Conservation (phyloP, 64 coral and sea anemone species). For the Dendronephthya gigantea region DNA sequence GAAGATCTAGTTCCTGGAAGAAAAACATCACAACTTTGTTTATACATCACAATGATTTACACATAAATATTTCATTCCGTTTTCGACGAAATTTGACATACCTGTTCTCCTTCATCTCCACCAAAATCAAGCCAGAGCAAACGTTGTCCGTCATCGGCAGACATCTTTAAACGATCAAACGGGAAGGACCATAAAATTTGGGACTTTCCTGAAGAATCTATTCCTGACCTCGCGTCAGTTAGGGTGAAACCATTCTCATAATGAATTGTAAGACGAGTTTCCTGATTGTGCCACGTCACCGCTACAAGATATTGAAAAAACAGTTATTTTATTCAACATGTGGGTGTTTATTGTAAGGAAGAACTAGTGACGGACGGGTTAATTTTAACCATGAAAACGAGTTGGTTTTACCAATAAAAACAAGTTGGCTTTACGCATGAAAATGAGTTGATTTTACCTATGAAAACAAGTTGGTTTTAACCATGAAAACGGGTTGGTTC, state of each 20-base stretch:
- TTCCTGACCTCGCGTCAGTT: conserved; percentile 60
- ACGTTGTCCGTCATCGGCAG: conserved; percentile 94
- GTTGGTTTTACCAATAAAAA: too few species aligned
- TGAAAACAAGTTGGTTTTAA: too few species aligned
- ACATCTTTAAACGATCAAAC: conserved; percentile 94
- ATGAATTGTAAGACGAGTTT: conserved; percentile 81
- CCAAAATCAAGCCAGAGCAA: conserved; percentile 91
- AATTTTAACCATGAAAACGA: too few species aligned
- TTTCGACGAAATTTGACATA: too few species aligned
- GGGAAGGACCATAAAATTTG: conserved; percentile 83
- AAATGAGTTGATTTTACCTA: too few species aligned
- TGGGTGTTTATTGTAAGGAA: too few species aligned
- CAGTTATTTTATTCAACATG: too few species aligned
- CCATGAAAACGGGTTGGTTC: too few species aligned
- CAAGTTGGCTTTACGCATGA: too few species aligned
- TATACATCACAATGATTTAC: neutral
- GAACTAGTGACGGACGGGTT: too few species aligned
- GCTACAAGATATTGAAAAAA: conserved; percentile 36
- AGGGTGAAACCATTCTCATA: conserved; percentile 97
- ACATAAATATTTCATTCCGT: too few species aligned
- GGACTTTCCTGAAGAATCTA: conserved; percentile 31
- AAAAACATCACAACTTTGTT: neutral
- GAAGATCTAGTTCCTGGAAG: conserved; percentile 50
- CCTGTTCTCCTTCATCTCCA: conserved; percentile 93
- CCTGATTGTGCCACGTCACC: conserved; percentile 87